Base-by-base conservation (phyloP, 2,797 vertebrate genomes). In the Cuculus canorus region DNA sequence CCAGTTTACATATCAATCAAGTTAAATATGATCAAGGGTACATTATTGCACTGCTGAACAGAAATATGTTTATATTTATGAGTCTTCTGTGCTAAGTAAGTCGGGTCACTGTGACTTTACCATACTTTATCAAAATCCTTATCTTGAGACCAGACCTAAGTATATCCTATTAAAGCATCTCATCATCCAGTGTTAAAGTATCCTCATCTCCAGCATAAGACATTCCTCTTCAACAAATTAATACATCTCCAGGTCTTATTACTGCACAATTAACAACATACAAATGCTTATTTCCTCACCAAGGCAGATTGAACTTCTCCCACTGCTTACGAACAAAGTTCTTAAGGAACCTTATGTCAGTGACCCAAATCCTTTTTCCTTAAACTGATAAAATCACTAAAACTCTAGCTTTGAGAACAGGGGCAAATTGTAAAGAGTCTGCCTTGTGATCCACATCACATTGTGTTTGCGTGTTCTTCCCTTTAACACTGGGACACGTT, bases 41-140 rank as follows among this genome's bases (percentile, higher is more conserved):
- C n/a, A 21, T 72, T 91, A 83, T 37, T 92, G 50, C 43, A 32
- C 73, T 82, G 39, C 47, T 83, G 50, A 71, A 69, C 39, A 59
- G 72, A 78, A 88, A 91, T 83, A 90, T 89, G 14, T 73, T 93
- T 63, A 7, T 69, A 72, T 92, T 72, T 90, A 56, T 77, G 48
- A 71, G n/a, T 82, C 17, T 92, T 78, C 25, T 1, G 3, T 41
- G 5, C 39, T 61, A 73, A 48, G 75, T 80, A 66, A 64, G 69
- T 75, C 64, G 82, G 50, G 80, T 86, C 61, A 66, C 35, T n/a
- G 63, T 2, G 3, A 56, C 63, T 90, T 96, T 28, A 71, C 10
- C 72, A 39, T 50, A 35, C 15, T 61, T 86, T 18, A 76, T 78
- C 35, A 69, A 84, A 94, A 92, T 76, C 50, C 53, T 72, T 88